phyloP scores from a whole-genome alignment of 2,888 invertebrate species.

The Synergus gifuensis region DNA sequence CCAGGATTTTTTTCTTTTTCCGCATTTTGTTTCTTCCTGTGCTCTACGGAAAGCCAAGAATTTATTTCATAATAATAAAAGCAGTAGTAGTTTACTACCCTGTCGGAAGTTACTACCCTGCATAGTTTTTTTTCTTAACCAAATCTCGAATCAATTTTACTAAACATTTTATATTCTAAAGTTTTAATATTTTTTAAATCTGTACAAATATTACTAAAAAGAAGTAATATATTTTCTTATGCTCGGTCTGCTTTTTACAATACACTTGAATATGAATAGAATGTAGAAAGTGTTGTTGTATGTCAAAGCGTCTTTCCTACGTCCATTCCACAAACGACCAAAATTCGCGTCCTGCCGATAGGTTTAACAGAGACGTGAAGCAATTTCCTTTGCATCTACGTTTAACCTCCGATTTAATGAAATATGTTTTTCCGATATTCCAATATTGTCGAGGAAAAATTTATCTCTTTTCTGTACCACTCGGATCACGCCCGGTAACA shows the following conservation, averaged over 20 bases:
- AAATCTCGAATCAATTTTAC: too few species aligned
- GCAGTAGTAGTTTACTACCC: not conserved
- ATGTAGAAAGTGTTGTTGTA: not conserved
- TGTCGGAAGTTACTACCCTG: not conserved
- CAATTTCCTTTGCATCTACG: slow-evolving; percentile 55
- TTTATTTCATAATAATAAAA: not conserved
- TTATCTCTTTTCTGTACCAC: slow-evolving; percentile 63
- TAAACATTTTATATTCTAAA: too few species aligned
- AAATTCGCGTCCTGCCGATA: slow-evolving; percentile 53
- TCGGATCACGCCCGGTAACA: slow-evolving; percentile 53
- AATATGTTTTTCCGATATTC: slow-evolving; percentile 72
- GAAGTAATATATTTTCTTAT: not conserved
- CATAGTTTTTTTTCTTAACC: too few species aligned
- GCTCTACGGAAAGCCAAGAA: not conserved
- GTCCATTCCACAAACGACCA: slow-evolving; percentile 17
- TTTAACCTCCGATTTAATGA: slow-evolving; percentile 61
- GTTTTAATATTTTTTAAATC: too few species aligned
- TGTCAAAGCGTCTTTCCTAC: slow-evolving; percentile 5
- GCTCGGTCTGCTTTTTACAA: not conserved
- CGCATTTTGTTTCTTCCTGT: not conserved
- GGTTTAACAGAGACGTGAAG: slow-evolving; percentile 57
- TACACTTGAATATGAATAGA: not conserved
- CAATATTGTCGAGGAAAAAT: slow-evolving; percentile 69
- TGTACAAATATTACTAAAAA: too few species aligned
- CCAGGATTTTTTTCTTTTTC: not conserved